A percentile compares a stretch with the other conserved stretches of the same genome.
Evolutionary conservation across 2,888 invertebrate genomes (phyloP).

Genomic region (Cheilosia urbana): DNA sequence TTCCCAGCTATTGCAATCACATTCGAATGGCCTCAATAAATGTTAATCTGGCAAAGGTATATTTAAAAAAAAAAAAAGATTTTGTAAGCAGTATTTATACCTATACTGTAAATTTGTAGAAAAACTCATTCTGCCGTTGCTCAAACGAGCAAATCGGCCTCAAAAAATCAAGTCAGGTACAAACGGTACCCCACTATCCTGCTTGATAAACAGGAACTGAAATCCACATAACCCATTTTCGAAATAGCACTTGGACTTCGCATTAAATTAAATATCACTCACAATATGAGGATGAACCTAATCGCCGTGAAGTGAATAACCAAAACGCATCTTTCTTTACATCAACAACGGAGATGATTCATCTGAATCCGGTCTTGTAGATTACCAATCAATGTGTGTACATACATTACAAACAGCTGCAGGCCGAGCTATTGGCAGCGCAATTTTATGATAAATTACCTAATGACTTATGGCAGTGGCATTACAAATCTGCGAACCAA

Average conservation of each 20-base stretch:
- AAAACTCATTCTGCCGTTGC: too few relatives aligned
- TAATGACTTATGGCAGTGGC: constrained; percentile 57
- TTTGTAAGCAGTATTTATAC: too few relatives aligned
- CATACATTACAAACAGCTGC: constrained; percentile 41
- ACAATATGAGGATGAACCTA: not conserved
- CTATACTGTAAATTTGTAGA: too few relatives aligned
- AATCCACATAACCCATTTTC: constrained; percentile 5
- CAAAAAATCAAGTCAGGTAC: too few relatives aligned
- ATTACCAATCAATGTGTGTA: constrained; percentile 30
- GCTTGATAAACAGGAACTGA: not conserved
- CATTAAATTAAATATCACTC: constrained; percentile 26
- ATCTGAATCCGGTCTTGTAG: constrained; percentile 32
- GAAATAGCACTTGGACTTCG: constrained; percentile 14
- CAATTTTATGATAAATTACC: constrained; percentile 62
- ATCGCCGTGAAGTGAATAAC: constrained; percentile 42
- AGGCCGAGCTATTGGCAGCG: constrained; percentile 21
- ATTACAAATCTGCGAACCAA: constrained; percentile 37
- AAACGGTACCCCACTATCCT: too few relatives aligned
- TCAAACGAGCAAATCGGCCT: too few relatives aligned
- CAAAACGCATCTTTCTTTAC: constrained; percentile 31
- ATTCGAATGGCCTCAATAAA: too few relatives aligned
- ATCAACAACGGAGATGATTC: constrained; percentile 28
- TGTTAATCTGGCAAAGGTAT: too few relatives aligned
- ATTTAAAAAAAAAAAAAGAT: too few relatives aligned
- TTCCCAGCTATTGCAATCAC: too few relatives aligned